These are phyloP conservation scores for Orgyia antiqua DNA, from an alignment of 2,888 invertebrate genomes.

Conservation along the genomic window DNA sequence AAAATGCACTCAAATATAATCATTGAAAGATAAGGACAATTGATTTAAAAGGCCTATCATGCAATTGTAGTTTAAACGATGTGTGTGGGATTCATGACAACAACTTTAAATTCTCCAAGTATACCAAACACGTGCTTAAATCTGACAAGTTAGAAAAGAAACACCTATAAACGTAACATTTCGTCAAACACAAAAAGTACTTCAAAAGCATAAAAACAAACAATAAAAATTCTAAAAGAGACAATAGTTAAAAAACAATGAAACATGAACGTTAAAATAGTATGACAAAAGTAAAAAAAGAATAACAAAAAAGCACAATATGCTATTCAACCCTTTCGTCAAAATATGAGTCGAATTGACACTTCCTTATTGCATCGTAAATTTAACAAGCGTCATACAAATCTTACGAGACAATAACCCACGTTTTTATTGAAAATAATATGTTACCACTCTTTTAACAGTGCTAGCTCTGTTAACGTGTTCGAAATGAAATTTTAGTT, in stretches of 20 bases:
- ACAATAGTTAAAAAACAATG: conserved; percentile 63
- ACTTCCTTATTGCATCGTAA: conserved; percentile 75
- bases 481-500: conserved; percentile 21
- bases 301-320: conserved; percentile 60
- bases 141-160: too few relatives aligned
- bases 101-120: too few relatives aligned
- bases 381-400: conserved; percentile 56
- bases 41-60: too few relatives aligned
- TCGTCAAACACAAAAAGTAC: conserved; percentile 42
- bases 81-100: too few relatives aligned
- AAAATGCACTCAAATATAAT: too few relatives aligned
- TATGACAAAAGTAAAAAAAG: conserved; percentile 56
- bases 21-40: too few relatives aligned
- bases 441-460: conserved; percentile 25
- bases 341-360: conserved; percentile 61
- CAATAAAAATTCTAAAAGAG: conserved; percentile 50
- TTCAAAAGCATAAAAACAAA: conserved; percentile 64
- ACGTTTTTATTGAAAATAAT: conserved; percentile 32
- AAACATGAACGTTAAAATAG: conserved; percentile 50
- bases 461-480: conserved; percentile 24
- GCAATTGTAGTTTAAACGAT: too few relatives aligned
- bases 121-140: too few relatives aligned
- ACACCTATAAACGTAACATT: conserved; percentile 20
- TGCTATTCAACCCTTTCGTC: conserved; percentile 73
- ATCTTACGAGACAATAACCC: conserved; percentile 36